Base-by-base conservation (phyloP, 2,888 invertebrate species). In the Pachliopta kotzebuea region DNA sequence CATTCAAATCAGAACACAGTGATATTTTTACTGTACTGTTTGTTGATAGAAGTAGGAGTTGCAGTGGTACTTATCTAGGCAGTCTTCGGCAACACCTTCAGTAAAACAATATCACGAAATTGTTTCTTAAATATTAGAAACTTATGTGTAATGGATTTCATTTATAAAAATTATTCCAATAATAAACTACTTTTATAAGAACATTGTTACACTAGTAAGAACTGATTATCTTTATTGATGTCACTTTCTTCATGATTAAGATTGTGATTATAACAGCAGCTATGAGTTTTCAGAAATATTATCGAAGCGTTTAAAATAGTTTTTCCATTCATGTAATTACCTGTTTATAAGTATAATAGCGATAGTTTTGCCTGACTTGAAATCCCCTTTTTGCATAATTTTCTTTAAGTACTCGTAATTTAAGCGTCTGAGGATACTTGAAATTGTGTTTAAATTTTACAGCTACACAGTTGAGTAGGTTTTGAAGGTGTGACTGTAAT, bases 361-460 rank as follows among this genome's bases (percentile, higher is more conserved):
- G 42, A 37, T 54, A 60, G 60, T 60, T 60, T 54, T 37, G 42
- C 54, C 37, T 42, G 42, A 42, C 54, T 42, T 53, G 9, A 60
- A 54, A 37, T 21, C 53, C 61, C 29, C 26, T 55, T 55, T 61
- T 45, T 24, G 61, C 55, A 29, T 61, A 61, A 61, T 61, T 55
- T 20, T 61, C 60, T 29, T 45, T 49, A n/a, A 61, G 61, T 45
- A 21, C 55, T 55, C 29, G 42, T 61, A 61, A 60, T 60, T 52
- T 49, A 29, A 21, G 61, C 54, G 61, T 61, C 61, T 60, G 49
- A 55, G 61, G n/a, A 55, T 55, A 37, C 61, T 61, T 21, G 21
- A 61, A 18, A 21, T 21, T 21, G 45, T 29, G 54, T 45, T 29
- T 21, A 55, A 42, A 55, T 56, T 55, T 64, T 63, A 54, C 60